A percentile compares a stretch with the other conserved stretches of the same genome.
Conservation (phyloP, 35 echinoderm and acorn worm species). For the Strongylocentrotus purpuratus region DNA sequence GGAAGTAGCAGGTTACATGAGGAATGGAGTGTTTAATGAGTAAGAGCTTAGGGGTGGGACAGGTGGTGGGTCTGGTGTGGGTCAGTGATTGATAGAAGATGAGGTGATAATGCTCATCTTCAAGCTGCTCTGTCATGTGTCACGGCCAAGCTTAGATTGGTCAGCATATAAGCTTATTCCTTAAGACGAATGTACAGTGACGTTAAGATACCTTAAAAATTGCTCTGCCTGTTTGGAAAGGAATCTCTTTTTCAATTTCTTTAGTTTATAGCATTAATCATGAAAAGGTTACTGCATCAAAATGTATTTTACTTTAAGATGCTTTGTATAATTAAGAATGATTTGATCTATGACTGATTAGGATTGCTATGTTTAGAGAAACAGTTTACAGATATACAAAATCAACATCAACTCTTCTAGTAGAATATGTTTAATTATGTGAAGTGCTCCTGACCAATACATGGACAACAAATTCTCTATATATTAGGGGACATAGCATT, state of each 20-base stretch:
- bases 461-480: no score
- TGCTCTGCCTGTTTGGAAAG: background rate
- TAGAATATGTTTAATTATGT: no score
- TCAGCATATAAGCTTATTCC: background rate
- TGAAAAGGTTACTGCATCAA: background rate
- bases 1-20: background rate
- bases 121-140: background rate
- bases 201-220: background rate
- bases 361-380: background rate
- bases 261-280: background rate
- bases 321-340: background rate
- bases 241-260: background rate
- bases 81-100: background rate
- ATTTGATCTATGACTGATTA: background rate
- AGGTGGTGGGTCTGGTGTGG: background rate
- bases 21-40: background rate
- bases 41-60: background rate
- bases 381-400: no score
- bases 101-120: background rate
- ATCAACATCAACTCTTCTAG: no score
- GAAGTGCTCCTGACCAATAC: no score
- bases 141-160: background rate
- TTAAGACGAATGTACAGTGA: background rate
- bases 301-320: background rate
- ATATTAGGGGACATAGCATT: no score